Conservation (phyloP, 1,140 invertebrate species). For the Amphibalanus amphitrite region DNA sequence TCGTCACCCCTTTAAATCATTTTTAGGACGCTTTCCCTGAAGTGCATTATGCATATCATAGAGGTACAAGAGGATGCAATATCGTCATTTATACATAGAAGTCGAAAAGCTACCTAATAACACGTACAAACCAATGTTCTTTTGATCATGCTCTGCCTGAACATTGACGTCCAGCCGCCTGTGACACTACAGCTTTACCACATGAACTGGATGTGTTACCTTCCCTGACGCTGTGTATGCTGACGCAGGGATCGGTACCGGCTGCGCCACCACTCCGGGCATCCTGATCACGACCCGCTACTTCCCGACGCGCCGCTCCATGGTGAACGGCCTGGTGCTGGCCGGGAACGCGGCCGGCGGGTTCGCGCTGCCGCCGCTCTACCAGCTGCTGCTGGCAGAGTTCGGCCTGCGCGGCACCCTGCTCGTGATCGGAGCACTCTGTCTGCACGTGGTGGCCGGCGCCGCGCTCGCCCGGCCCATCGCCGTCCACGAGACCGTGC, state of each 20-base stretch:
- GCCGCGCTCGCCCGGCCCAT: slow-evolving; percentile 45
- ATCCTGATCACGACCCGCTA: slow-evolving; percentile 82
- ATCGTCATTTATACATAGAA: too few relatives aligned
- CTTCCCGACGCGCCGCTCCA: slow-evolving; percentile 55
- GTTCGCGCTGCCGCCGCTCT: slow-evolving; percentile 58
- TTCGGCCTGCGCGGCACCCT: slow-evolving; percentile 54
- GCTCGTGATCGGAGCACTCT: slow-evolving; percentile 51
- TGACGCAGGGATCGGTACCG: slow-evolving; percentile 53
- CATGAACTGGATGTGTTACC: too few relatives aligned
- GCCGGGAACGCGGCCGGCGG: slow-evolving; percentile 71
- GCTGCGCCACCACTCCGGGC: slow-evolving; percentile 59
- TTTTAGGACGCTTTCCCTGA: too few relatives aligned
- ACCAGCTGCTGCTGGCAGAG: slow-evolving; percentile 43
- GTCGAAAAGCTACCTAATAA: too few relatives aligned
- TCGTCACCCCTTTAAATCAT: too few relatives aligned
- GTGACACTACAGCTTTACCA: too few relatives aligned
- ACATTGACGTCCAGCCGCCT: too few relatives aligned
- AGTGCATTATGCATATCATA: too few relatives aligned
- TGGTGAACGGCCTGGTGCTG: slow-evolving; percentile 76
- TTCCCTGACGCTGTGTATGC: background rate
- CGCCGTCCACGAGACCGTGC: slow-evolving; percentile 30
- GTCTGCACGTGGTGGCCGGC: slow-evolving; percentile 53
- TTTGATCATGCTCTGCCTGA: too few relatives aligned
- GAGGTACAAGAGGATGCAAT: too few relatives aligned
- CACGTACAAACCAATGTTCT: too few relatives aligned